These are phyloP conservation scores for Penaeus chinensis DNA, from an alignment of 1,140 invertebrate species.

Conservation along the genomic window DNA sequence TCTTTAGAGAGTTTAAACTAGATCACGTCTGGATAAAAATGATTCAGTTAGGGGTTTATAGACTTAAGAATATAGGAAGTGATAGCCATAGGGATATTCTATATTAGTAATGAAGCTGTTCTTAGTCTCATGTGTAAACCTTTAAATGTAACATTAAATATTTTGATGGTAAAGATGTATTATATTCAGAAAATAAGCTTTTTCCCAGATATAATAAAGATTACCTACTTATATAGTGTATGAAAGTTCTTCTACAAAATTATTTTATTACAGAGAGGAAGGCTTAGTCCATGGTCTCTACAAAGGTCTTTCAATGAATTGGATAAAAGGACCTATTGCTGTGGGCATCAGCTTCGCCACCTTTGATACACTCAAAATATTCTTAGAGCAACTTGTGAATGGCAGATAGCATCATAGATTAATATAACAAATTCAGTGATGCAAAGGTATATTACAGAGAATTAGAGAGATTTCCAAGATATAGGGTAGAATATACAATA, in stretches of 20 bases:
- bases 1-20: neutral
- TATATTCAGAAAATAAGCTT: neutral
- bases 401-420: slow-evolving; percentile 39
- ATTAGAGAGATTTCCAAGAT: too few species aligned
- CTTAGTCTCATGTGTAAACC: slow-evolving; percentile 6
- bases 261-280: slow-evolving; percentile 76
- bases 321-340: slow-evolving; percentile 98
- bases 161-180: slow-evolving; percentile 6
- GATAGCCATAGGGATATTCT: too few species aligned
- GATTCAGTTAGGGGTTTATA: slow-evolving; percentile 9
- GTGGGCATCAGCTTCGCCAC: slow-evolving; percentile 98
- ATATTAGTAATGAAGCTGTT: neutral
- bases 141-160: too few species aligned
- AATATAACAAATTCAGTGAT: too few species aligned
- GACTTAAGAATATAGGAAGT: too few species aligned
- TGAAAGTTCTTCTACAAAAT: neutral
- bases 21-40: neutral
- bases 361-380: slow-evolving; percentile 77
- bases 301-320: slow-evolving; percentile 99
- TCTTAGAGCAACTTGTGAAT: slow-evolving; percentile 48
- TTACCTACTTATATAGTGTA: neutral
- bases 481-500: too few species aligned
- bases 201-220: neutral
- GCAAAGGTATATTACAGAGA: too few species aligned
- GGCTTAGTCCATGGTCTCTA: slow-evolving; percentile 91